Base-by-base conservation (phyloP, 2,113 vertebrate genomes). In the Hipposideros armiger region DNA sequence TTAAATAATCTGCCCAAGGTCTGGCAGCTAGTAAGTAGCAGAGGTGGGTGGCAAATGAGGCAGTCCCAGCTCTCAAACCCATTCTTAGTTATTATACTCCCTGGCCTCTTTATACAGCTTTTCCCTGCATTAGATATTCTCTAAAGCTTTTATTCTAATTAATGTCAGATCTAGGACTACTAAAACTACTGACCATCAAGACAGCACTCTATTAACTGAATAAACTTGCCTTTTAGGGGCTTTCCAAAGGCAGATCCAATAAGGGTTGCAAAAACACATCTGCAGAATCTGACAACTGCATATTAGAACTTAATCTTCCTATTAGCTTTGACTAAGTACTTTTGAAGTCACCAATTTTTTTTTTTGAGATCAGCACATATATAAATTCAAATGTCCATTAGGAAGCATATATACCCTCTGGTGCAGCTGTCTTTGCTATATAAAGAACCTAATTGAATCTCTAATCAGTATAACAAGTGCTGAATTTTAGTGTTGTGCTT, bases 371-470 rank as follows among this genome's bases (percentile, higher is more conserved):
- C 95, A 97, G 94, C 87, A 96, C 87, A 97, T 97, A 91, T 28
- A 98, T 97, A 98, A 98, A 97, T 96, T 96, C 74, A 97, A 97
- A 94, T 96, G 89, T 91, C 90, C 84, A 67, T 93, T 94, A 72
- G 5, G 42, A 91, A 97, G 81, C 62, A 26, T 45, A 74, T 70
- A 83, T 80, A 85, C 13, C 0, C 94, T 87, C 83, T n/a, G 76
- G 93, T 62, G 87, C 97, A 98, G 97, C 97, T 98, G 97, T 95
- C 95, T 87, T 96, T 98, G 98, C 97, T 98, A 95, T 97, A 95
- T 97, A 92, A 83, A 83, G 92, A 97, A 80, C 15, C 91, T 96
- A 97, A 94, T 9, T 97, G 95, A 94, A 96, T 95, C 81, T 97
- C 78, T 86, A 96, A 95, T 92, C 91, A 85, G 90, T 1, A 1